phyloP scores from a whole-genome alignment of 1,140 invertebrate species.

The Conopomorpha cramerella region DNA sequence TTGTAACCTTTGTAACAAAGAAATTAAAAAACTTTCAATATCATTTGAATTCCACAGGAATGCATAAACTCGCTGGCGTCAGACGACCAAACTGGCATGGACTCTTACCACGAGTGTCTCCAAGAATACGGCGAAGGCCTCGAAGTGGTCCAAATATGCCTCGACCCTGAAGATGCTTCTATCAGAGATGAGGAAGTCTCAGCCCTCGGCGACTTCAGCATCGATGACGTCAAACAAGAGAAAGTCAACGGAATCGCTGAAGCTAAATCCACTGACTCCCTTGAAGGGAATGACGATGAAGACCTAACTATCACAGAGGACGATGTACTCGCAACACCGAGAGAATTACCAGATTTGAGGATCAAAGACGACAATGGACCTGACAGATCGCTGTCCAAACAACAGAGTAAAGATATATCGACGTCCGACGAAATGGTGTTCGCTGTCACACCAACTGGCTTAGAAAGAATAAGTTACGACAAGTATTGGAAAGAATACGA shows the following conservation, averaged over 20 bases:
- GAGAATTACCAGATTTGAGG: constrained; percentile 33
- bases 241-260: constrained; percentile 34
- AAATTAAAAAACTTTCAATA: background rate
- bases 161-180: constrained; percentile 58
- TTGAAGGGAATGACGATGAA: constrained; percentile 46
- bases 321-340: constrained; percentile 30
- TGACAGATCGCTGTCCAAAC: constrained; percentile 35
- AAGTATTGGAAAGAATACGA: constrained; percentile 55
- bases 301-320: constrained; percentile 60
- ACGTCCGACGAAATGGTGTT: constrained; percentile 61
- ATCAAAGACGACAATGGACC: constrained; percentile 30
- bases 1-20: background rate
- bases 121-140: constrained; percentile 66
- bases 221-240: constrained; percentile 17
- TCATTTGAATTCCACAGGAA: constrained; percentile 30
- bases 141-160: constrained; percentile 63
- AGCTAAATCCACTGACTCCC: constrained; percentile 49
- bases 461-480: constrained; percentile 55
- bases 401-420: constrained; percentile 53
- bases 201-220: constrained; percentile 44
- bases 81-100: constrained; percentile 64
- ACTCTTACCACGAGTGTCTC: constrained; percentile 65
- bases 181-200: constrained; percentile 55
- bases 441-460: constrained; percentile 50
- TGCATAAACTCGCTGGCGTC: constrained; percentile 58